Conservation (phyloP, 2,113 vertebrate species). For the Tautogolabrus adspersus region DNA sequence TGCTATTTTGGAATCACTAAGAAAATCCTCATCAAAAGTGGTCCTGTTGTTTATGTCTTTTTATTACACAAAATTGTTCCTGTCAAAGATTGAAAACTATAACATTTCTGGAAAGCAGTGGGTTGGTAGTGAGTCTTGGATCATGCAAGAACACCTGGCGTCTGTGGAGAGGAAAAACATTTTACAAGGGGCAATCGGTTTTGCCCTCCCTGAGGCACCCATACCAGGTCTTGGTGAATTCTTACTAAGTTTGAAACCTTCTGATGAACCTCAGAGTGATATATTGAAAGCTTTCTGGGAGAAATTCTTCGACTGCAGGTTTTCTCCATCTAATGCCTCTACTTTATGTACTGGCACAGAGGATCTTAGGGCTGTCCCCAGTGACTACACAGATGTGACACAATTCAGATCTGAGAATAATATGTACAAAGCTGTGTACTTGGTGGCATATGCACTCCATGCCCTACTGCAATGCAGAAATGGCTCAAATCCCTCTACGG, state of each 20-base stretch:
- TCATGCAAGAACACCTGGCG: conserved; percentile 58
- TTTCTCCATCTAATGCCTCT: conserved; percentile 58
- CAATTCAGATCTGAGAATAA: conserved; percentile 69
- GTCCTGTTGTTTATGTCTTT: conserved; percentile 67
- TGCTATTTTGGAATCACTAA: conserved; percentile 35
- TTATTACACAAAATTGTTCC: conserved; percentile 19
- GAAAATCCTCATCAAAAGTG: conserved; percentile 63
- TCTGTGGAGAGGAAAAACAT: conserved; percentile 42
- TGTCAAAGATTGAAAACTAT: conserved; percentile 35
- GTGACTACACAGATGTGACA: conserved; percentile 67
- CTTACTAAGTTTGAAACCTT: conserved; percentile 68
- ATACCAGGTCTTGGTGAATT: conserved; percentile 67
- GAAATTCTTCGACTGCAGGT: conserved; percentile 62
- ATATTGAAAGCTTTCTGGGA: conserved; percentile 62
- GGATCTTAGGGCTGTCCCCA: conserved; percentile 65
- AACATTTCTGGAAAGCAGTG: conserved; percentile 74
- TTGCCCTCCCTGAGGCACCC: conserved; percentile 62
- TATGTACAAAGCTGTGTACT: conserved; percentile 74
- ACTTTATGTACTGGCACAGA: conserved; percentile 65
- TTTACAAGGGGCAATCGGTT: conserved; percentile 70
- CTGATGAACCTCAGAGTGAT: conserved; percentile 51
- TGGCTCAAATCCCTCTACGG: conserved; percentile 66
- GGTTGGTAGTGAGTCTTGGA: conserved; percentile 72
- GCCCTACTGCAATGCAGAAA: conserved; percentile 68
- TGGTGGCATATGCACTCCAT: conserved; percentile 71